Percentiles rank a stretch among this genome's conserved stretches.
These are phyloP conservation scores for Lochmaea crataegi DNA, from an alignment of 2,888 invertebrate genomes.

Conservation along the genomic window DNA sequence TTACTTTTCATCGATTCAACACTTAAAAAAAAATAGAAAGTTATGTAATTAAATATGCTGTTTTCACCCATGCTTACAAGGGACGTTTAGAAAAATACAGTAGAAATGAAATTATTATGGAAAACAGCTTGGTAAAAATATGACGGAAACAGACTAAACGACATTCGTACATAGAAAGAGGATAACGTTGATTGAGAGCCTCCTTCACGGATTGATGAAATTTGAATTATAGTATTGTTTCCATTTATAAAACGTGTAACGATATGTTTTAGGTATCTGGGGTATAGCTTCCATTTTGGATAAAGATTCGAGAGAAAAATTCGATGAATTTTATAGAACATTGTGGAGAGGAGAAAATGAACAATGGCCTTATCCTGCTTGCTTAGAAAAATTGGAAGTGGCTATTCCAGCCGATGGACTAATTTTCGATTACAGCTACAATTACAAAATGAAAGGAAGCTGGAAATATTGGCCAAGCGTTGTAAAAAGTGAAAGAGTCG, in stretches of 20 bases:
- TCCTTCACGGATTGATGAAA: no score
- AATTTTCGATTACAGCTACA: conserved; percentile 84
- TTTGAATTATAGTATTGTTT: no score
- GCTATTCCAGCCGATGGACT: conserved; percentile 82
- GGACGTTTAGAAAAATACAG: no score
- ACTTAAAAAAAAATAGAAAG: no score
- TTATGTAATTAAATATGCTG: no score
- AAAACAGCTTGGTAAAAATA: no score
- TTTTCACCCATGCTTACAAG: no score
- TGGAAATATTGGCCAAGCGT: conserved; percentile 91
- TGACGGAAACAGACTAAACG: no score
- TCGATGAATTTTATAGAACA: conserved; percentile 73
- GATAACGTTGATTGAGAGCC: no score
- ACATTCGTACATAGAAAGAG: no score
- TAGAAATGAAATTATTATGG: no score
- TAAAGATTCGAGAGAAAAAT: conserved; percentile 75
- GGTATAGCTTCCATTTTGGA: conserved; percentile 86
- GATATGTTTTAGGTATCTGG: conserved; percentile 71
- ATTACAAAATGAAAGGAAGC: conserved; percentile 80
- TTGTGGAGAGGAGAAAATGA: conserved; percentile 67
- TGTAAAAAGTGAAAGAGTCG: conserved; percentile 72
- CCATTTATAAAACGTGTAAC: background rate
- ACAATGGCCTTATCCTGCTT: conserved; percentile 67
- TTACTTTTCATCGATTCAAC: no score
- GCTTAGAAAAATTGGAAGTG: conserved; percentile 78